Evolutionary conservation across 2,113 vertebrate species (phyloP), one percentile per base, ranked within the genome.

Genomic region (Gracilinanus agilis): DNA sequence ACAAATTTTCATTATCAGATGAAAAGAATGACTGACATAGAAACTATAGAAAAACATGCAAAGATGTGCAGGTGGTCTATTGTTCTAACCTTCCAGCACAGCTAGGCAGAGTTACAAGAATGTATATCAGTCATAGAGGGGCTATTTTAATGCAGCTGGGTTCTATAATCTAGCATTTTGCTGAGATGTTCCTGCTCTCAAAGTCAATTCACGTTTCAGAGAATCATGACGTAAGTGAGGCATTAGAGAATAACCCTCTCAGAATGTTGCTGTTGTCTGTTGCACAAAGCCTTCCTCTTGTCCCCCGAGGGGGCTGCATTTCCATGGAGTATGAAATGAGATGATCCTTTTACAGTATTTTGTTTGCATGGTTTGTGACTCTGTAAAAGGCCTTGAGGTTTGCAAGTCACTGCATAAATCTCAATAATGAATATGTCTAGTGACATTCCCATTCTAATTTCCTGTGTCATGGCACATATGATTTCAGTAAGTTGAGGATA

Each of bases 341-440:
- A 29, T 90, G 90, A 95, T 95, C 92, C 90, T 34, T 94, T 92
- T 94, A 95, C 55, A 95, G 92, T 10, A 34, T 96, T 96, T 94
- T 92, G 90, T 90, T 97, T 93, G 49, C 49, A 94, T 55, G 91
- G 53, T 90, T 96, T 49, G 49, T 96, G 94, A 97, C 92, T 98
- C 56, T 61, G 75, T 56, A 91, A 90, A 95, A 96, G 67, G 92
- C 96, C 92, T 93, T 21, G 58, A 96, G 96, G 91, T 92, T 89
- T 97, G 93, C 95, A 96, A 97, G 97, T 93, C 92, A 58, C 44
- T 29, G 92, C 96, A 92, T 96, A 92, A 95, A 96, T 96, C 97
- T 67, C 75, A 89, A 91, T 94, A 94, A 96, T 95, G 95, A 96
- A 90, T 53, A 93, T 88, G 10, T 23, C 27, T 44, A 29, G 55